Conservation (phyloP, 2,797 vertebrate genomes). For the Caiman crocodilus region DNA sequence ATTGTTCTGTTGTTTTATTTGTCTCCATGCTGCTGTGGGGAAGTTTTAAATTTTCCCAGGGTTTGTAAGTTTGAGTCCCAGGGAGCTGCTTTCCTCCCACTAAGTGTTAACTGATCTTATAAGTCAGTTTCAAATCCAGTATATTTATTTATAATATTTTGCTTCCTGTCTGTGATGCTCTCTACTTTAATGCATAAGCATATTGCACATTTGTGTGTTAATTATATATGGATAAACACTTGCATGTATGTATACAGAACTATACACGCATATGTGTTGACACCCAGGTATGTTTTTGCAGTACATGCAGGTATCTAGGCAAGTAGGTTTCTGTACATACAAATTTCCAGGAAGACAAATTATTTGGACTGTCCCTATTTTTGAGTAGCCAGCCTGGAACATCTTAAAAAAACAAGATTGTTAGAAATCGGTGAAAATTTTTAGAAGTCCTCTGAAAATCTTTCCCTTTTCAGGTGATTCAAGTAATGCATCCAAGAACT, state of each 20-base stretch:
- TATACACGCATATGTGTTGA: neutral
- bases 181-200: neutral
- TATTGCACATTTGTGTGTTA: neutral
- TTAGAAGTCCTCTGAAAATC: neutral
- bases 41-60: neutral
- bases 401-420: neutral
- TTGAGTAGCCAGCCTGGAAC: neutral
- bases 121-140: neutral
- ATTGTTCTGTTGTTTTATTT: neutral
- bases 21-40: neutral
- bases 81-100: neutral
- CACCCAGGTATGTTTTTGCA: neutral
- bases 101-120: neutral
- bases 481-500: neutral
- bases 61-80: neutral
- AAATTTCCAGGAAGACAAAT: neutral
- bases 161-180: neutral
- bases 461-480: neutral
- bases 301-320: fast-evolving
- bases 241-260: neutral
- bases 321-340: neutral
- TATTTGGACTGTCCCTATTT: neutral
- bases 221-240: neutral
- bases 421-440: fast-evolving
- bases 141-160: neutral